Base-by-base conservation (phyloP, 92 coral and sea anemone species). In the Pocillopora grandis region DNA sequence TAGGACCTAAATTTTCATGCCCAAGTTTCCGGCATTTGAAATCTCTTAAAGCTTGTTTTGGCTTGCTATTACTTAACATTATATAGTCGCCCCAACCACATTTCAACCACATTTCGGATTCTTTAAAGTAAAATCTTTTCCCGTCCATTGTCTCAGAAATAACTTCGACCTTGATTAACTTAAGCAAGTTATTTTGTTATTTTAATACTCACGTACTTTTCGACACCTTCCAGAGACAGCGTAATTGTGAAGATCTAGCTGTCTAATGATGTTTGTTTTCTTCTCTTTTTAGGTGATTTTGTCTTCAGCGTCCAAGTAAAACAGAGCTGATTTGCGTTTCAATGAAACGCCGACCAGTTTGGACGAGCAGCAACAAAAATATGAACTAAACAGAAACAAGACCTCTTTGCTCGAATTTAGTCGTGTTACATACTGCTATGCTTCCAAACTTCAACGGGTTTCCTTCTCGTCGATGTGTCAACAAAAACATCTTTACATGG, bases 281-380 rank as follows among this genome's bases (percentile, higher is more conserved):
- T 42, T 42, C 65, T 20, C 5, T 15, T 56, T 80, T 80, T 69
- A 81, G 85, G 62, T 68, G 59, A 77, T 69, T 42, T 81, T 42
- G 33, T 10, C 10, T 66, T 71, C 20, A 66, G 77, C 17, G 67
- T 81, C 85, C 70, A 60, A 71, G 59, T 71, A 81, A 68, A 71
- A 61, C 85, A n/a, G 70, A 58, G 61, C 36, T 70, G 71, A 21
- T 15, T 11, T 14, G 55, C 35, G 18, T 59, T 71, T 37, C 70
- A 20, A 64, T 10, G 49, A 69, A 71, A 19, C 68, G 52, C 23
- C 19, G 18, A 16, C 67, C 64, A 36, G 58, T 69, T 10, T 72
- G 58, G 31, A 27, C 31, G 31, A 27, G 31, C 31, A 27, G 31
- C 31, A 27, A 27, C 31, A 27, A 27, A 27, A 27, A 27, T 27